Conservation (phyloP, 1,140 invertebrate genomes). For the Drosophila leontia region DNA sequence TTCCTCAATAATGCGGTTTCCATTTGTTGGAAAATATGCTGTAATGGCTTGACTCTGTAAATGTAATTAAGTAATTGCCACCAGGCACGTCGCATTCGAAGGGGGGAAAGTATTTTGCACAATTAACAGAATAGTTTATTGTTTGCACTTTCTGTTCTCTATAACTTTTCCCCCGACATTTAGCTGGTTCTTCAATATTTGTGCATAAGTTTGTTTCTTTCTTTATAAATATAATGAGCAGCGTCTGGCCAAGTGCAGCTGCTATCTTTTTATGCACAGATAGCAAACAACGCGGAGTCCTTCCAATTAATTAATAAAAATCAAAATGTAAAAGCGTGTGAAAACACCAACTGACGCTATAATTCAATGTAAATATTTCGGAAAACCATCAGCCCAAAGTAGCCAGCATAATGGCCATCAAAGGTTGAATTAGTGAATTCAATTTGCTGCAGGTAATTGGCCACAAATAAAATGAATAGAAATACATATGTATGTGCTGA, state of each 20-base stretch:
- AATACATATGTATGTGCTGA: constrained; percentile 9
- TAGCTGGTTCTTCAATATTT: constrained; percentile 1
- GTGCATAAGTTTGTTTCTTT: neutral
- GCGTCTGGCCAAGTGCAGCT: constrained; percentile 3
- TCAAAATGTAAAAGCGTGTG: neutral
- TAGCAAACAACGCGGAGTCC: neutral
- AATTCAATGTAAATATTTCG: constrained; percentile 20
- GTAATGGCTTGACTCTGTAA: constrained; percentile 21
- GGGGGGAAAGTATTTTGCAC: constrained; percentile 3
- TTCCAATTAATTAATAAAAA: neutral
- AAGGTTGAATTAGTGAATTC: constrained; percentile 14
- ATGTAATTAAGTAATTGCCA: constrained; percentile 64
- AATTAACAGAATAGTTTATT: constrained; percentile 30
- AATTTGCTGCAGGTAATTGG: constrained; percentile 46
- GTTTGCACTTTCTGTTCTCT: constrained; percentile 18
- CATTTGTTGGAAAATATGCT: constrained; percentile 27
- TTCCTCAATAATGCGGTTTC: constrained; percentile 3
- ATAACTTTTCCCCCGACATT: neutral
- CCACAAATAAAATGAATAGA: constrained; percentile 39
- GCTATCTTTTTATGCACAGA: neutral
- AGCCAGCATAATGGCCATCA: constrained; percentile 6
- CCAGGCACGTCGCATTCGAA: neutral
- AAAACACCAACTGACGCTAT: constrained; percentile 2
- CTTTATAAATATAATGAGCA: constrained; percentile 7
- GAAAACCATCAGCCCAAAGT: constrained; percentile 6